Conservation (phyloP, 2,113 vertebrate genomes). For the Dissostichus mawsoni region DNA sequence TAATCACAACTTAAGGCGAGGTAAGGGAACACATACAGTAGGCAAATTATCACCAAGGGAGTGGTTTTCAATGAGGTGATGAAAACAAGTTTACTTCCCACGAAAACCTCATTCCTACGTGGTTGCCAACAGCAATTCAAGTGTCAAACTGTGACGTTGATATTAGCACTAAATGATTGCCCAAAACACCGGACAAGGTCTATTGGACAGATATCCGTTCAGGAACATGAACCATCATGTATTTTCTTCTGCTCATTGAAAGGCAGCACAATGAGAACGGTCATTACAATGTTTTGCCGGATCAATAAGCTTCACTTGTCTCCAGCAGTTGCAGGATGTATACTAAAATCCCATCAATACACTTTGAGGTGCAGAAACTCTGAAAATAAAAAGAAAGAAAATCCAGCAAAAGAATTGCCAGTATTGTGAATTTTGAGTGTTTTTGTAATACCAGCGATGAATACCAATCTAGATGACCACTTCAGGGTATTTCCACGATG, state of each 20-base stretch:
- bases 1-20: constrained; percentile 17
- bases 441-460: constrained; percentile 1
- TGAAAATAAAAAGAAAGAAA: constrained; percentile 16
- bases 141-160: constrained; percentile 36
- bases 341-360: constrained; percentile 10
- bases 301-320: constrained; percentile 44
- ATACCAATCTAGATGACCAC: background rate
- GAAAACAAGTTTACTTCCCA: constrained; percentile 33
- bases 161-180: constrained; percentile 24
- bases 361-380: background rate
- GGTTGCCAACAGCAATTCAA: constrained; percentile 35
- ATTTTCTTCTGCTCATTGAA: constrained; percentile 17
- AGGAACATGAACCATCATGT: constrained; percentile 2
- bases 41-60: constrained; percentile 30
- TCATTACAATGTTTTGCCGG: constrained; percentile 12
- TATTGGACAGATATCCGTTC: background rate
- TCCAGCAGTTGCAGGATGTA: background rate
- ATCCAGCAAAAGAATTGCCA: too few relatives aligned
- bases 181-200: constrained; percentile 11
- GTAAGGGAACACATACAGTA: constrained; percentile 1
- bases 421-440: background rate
- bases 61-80: constrained; percentile 20
- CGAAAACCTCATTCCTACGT: constrained; percentile 25
- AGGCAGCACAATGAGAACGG: constrained; percentile 9
- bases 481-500: constrained; percentile 18